Conservation (phyloP, 2,888 invertebrate genomes). For the Drosophila acutilabella region DNA sequence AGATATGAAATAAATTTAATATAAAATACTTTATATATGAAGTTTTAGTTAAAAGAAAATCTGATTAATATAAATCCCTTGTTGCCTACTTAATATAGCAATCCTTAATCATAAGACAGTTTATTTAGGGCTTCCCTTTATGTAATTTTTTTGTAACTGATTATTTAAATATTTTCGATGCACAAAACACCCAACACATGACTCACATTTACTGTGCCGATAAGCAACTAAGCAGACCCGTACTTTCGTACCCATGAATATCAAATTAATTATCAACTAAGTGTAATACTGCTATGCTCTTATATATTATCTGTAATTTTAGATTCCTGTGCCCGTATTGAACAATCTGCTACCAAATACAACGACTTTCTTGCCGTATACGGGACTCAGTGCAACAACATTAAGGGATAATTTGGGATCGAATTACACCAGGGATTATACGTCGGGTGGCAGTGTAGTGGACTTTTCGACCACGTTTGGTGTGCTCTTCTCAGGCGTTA, state of each 20-base stretch:
- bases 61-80: no score
- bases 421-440: constrained; percentile 92
- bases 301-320: constrained; percentile 36
- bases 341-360: constrained; percentile 88
- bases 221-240: constrained; percentile 26
- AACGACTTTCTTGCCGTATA: constrained; percentile 88
- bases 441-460: constrained; percentile 88
- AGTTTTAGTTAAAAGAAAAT: no score
- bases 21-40: no score
- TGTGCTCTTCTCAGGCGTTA: constrained; percentile 98
- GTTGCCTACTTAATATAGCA: no score
- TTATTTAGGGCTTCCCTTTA: not conserved
- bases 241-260: constrained; percentile 3
- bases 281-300: constrained; percentile 30
- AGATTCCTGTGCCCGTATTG: constrained; percentile 92
- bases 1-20: no score
- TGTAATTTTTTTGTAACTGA: not conserved
- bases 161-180: not conserved
- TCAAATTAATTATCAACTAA: constrained; percentile 38
- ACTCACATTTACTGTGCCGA: constrained; percentile 35
- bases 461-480: constrained; percentile 98
- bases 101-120: no score
- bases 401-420: constrained; percentile 92
- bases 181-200: constrained; percentile 9
- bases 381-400: constrained; percentile 91